Evolutionary conservation across 2,888 invertebrate genomes (phyloP), one percentile per base, ranked within the genome.

Genomic region (Macrosoma leucophasiata): DNA sequence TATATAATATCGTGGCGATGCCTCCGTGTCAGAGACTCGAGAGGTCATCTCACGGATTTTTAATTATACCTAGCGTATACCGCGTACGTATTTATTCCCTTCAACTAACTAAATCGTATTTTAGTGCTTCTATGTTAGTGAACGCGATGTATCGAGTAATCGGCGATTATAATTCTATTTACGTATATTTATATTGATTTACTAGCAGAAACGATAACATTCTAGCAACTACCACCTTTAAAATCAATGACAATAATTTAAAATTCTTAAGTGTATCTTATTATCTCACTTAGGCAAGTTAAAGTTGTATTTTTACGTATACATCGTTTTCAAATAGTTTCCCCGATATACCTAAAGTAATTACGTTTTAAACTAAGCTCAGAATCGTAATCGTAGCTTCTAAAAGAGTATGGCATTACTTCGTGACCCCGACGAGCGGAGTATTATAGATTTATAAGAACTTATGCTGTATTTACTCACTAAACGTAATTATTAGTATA

Each of bases 231-330:
- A 82, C 82, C 77, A 74, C 74, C 76, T 58, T 62, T 51, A 49
- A 75, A 79, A 78, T 67, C 70, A 77, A 73, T 70, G 74, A 76
- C 70, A 81, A 84, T 82, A 81, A 82, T 81, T 82, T 82, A 82
- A 77, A 79, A 75, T 53, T 69, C 73, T 78, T 79, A 79, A 75
- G 61, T 76, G 72, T 67, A 62, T 62, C 78, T 81, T 84, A 82
- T 70, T 70, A 76, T 82, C 79, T 82, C 81, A 84, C 82, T 82
- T 82, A 82, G 82, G 81, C 81, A 82, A 84, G 79, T 81, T 82
- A 82, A 82, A 82, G 78, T 79, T 79, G 79, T 78, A 63, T 77
- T 69, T 72, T 82, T 79, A 82, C 84, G 84, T 84, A 84, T 84
- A 84, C 84, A 73, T 82, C 81, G 79, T 79, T 81, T 79, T 79